phyloP scores from a whole-genome alignment of 2,113 vertebrate species.

The Ciconia maguari region DNA sequence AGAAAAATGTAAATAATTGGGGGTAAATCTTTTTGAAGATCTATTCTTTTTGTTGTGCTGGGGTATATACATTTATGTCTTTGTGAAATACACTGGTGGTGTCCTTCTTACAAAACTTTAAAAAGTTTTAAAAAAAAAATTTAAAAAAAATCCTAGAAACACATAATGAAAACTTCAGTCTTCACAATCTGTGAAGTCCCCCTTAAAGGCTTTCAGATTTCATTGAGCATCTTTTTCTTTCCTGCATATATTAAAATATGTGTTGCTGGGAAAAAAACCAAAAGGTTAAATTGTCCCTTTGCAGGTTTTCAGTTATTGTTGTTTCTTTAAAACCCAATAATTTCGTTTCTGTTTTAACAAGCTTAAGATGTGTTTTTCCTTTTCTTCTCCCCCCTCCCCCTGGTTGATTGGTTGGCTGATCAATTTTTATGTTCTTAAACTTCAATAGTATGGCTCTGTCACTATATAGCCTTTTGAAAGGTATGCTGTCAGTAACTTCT shows the following conservation, averaged over 20 bases:
- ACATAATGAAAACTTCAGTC: constrained; percentile 67
- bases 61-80: constrained; percentile 83
- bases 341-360: constrained; percentile 31
- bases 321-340: constrained; percentile 37
- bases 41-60: constrained; percentile 82
- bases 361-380: background rate
- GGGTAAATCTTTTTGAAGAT: constrained; percentile 81
- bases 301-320: constrained; percentile 17
- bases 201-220: constrained; percentile 69
- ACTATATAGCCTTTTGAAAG: constrained; percentile 58
- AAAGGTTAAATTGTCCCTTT: constrained; percentile 21
- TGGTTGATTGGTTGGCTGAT: constrained; percentile 25
- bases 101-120: constrained; percentile 81
- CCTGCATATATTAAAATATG: constrained; percentile 50
- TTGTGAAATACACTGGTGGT: constrained; percentile 89
- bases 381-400: background rate
- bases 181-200: constrained; percentile 85
- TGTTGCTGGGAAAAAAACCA: constrained; percentile 33
- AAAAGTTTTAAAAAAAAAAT: constrained; percentile 57
- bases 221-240: constrained; percentile 71
- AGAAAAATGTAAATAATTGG: constrained; percentile 89
- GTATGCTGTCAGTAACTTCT: constrained; percentile 46
- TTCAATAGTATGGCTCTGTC: constrained; percentile 7
- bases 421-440: constrained; percentile 59
- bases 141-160: background rate